A percentile compares a stretch with the other conserved stretches of the same genome.
phyloP scores from a whole-genome alignment of 2,113 vertebrate species.

The Lampris megalopsis region DNA sequence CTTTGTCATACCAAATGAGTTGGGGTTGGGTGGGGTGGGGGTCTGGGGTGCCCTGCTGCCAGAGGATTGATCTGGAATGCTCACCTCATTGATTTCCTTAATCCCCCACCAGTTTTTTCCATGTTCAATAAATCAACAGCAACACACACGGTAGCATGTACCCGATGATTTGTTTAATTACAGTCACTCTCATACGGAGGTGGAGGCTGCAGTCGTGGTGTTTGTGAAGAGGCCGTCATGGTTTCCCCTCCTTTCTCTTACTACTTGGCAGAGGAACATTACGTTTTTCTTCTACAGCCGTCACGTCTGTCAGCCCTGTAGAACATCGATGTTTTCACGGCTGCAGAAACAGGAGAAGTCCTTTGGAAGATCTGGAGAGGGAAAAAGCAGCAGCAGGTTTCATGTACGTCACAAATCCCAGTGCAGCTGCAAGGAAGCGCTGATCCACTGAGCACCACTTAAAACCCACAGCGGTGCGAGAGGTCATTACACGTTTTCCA shows the following conservation, averaged over 20 bases:
- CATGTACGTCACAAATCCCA: not conserved
- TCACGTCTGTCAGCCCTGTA: not conserved
- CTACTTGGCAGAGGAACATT: too few relatives aligned
- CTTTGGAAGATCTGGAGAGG: not conserved
- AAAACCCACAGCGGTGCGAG: not conserved
- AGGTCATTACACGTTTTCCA: not conserved
- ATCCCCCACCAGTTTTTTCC: slow-evolving; percentile 55
- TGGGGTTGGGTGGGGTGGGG: slow-evolving; percentile 30
- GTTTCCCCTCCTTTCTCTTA: not conserved
- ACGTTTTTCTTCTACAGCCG: not conserved
- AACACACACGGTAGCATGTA: slow-evolving; percentile 30
- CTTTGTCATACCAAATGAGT: slow-evolving; percentile 69
- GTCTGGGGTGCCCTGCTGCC: slow-evolving; percentile 4
- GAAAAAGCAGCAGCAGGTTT: not conserved
- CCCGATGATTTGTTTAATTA: slow-evolving; percentile 27
- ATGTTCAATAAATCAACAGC: slow-evolving; percentile 48
- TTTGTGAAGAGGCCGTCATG: slow-evolving; percentile 27
- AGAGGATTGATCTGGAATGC: slow-evolving; percentile 57
- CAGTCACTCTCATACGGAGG: not conserved
- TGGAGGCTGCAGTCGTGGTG: not conserved
- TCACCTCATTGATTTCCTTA: slow-evolving; percentile 69
- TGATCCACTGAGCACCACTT: not conserved
- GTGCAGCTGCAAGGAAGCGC: not conserved
- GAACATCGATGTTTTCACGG: not conserved
- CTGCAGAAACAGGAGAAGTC: not conserved